Evolutionary conservation across 2,888 invertebrate species (phyloP), one percentile per base, ranked within the genome.

Genomic region (Harmothoe impar): DNA sequence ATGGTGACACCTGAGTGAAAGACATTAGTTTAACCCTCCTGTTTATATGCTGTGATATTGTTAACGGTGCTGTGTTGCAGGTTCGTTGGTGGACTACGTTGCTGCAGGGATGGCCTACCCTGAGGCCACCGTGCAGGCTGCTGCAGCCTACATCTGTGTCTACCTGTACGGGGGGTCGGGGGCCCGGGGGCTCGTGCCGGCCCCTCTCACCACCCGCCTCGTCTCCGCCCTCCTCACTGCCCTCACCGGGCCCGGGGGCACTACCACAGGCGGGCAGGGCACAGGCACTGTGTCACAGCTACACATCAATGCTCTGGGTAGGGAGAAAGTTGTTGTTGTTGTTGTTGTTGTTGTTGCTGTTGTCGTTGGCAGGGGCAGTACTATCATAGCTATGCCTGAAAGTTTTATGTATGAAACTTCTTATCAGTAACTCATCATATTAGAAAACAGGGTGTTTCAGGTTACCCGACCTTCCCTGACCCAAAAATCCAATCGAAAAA

Each of bases 1-100:
- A n/a, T n/a, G n/a, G n/a, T n/a, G n/a, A n/a, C n/a, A n/a, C n/a
- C n/a, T n/a, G n/a, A n/a, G n/a, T n/a, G n/a, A n/a, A n/a, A n/a
- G n/a, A n/a, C n/a, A n/a, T n/a, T n/a, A n/a, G n/a, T n/a, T n/a
- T n/a, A n/a, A n/a, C n/a, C n/a, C n/a, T n/a, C n/a, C n/a, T n/a
- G n/a, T n/a, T n/a, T n/a, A n/a, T n/a, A n/a, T n/a, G n/a, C n/a
- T n/a, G n/a, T n/a, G n/a, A n/a, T n/a, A n/a, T n/a, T n/a, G n/a
- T n/a, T n/a, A n/a, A n/a, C n/a, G n/a, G n/a, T n/a, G n/a, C 5
- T 43, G 43, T 25, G 23, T 89, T 35, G 0, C 51, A 89, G 89
- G 77, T 7, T 89, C 89, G 0, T 29, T 89, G 77, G 77, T 89
- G 77, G 89, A 89, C 52, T 89, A 89, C 31, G 77, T 77, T 25